A percentile compares a stretch with the other conserved stretches of the same genome.
Evolutionary conservation across 1,140 invertebrate species (phyloP).

Genomic region (Cataglyphis hispanica): DNA sequence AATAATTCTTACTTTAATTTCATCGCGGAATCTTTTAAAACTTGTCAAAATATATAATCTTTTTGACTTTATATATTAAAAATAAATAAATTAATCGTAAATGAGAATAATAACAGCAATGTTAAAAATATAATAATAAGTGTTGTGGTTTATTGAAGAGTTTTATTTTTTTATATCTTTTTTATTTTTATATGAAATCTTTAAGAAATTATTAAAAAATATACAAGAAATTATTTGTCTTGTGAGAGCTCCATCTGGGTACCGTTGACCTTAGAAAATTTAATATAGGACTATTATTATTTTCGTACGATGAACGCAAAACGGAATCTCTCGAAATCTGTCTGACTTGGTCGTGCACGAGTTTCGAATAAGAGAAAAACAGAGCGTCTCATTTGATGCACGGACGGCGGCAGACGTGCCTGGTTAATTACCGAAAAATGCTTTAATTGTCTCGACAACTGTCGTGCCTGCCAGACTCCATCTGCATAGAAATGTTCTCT

Average conservation of each 20-base stretch:
- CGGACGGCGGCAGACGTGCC: constrained; percentile 13
- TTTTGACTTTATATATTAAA: neutral
- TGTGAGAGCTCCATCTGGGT: neutral
- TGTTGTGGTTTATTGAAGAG: neutral
- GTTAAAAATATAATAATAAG: neutral
- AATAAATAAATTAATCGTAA: neutral
- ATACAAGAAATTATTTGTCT: neutral
- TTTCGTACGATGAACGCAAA: neutral
- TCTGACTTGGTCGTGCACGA: neutral
- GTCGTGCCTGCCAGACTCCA: constrained; percentile 56
- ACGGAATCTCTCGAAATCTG: neutral
- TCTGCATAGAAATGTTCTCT: constrained; percentile 48
- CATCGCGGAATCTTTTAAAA: neutral
- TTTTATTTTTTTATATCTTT: neutral
- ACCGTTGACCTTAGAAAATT: neutral
- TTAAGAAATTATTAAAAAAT: neutral
- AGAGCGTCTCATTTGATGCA: constrained; percentile 34
- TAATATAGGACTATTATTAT: constrained; percentile 2
- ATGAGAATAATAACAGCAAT: neutral
- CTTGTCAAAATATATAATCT: neutral
- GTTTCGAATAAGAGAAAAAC: constrained; percentile 30
- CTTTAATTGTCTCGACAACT: constrained; percentile 66
- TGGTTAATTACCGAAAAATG: constrained; percentile 75
- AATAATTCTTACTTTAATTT: neutral
- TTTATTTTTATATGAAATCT: neutral